Evolutionary conservation across 1,140 invertebrate species (phyloP).

Genomic region (Eriosoma lanigerum): DNA sequence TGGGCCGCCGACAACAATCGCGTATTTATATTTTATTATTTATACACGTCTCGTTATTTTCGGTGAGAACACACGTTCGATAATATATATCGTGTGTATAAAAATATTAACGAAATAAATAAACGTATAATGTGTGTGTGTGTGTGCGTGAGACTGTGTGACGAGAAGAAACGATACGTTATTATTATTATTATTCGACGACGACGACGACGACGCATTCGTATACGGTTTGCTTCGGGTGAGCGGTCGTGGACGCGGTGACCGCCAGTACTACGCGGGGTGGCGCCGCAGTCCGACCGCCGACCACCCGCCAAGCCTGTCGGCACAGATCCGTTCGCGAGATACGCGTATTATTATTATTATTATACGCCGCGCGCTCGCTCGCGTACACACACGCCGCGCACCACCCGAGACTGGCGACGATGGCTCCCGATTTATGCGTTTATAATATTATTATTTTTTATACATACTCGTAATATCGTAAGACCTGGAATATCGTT

Average conservation of each 20-base stretch:
- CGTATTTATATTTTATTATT: background rate
- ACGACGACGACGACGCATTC: background rate
- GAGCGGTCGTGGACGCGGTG: constrained; percentile 35
- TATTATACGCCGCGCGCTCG: background rate
- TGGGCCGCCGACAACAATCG: constrained; percentile 50
- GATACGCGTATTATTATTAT: constrained; percentile 40
- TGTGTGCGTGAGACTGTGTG: background rate
- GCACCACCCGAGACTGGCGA: background rate
- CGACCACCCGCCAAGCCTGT: constrained; percentile 51
- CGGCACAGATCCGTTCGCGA: constrained; percentile 48
- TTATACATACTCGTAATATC: background rate
- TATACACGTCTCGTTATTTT: constrained; percentile 20
- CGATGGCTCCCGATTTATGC: constrained; percentile 50
- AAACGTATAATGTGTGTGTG: background rate
- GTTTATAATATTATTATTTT: background rate
- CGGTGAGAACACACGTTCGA: constrained; percentile 15
- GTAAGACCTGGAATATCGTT: background rate
- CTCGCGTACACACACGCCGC: background rate
- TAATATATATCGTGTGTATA: too few relatives aligned
- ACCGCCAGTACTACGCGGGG: constrained; percentile 40
- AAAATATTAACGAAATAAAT: too few relatives aligned
- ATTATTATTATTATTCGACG: too few relatives aligned
- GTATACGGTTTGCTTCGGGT: background rate
- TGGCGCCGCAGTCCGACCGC: constrained; percentile 48
- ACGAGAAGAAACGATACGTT: background rate